phyloP scores from a whole-genome alignment of 2,113 vertebrate species.

The Oncorhynchus mykiss region DNA sequence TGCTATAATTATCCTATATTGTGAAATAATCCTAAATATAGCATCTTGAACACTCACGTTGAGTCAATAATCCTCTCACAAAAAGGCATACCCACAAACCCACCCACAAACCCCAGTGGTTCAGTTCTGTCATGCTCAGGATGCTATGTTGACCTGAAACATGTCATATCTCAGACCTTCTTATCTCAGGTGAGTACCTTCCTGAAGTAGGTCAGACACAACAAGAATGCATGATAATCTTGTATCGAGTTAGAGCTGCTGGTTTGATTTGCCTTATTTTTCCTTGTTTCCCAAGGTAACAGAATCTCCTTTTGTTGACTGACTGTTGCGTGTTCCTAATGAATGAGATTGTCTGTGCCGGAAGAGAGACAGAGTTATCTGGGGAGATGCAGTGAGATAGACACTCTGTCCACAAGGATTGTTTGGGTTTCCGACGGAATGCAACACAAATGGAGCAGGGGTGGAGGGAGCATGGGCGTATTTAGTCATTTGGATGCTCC shows the following conservation, averaged over 20 bases:
- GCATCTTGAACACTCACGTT: too few species aligned
- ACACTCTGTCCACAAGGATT: conserved; percentile 25
- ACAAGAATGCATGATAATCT: conserved; percentile 17
- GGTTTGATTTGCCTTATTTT: conserved; percentile 6
- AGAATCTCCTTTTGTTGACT: conserved; percentile 18
- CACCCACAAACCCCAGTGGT: not conserved
- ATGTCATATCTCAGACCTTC: not conserved
- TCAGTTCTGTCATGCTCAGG: not conserved
- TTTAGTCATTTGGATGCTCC: too few species aligned
- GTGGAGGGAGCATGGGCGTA: not conserved
- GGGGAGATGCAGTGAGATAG: conserved; percentile 12
- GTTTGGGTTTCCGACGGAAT: conserved; percentile 45
- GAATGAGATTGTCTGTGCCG: conserved; percentile 20
- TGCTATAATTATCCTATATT: too few species aligned
- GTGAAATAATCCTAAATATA: too few species aligned
- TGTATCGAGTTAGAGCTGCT: conserved; percentile 5
- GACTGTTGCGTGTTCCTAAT: conserved; percentile 20
- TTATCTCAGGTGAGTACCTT: conserved; percentile 8
- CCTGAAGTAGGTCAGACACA: conserved; percentile 29
- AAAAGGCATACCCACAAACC: not conserved
- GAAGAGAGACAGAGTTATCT: conserved; percentile 1
- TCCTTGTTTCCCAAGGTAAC: conserved; percentile 24
- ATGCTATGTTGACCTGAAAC: not conserved
- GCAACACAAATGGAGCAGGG: conserved; percentile 16
- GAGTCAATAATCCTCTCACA: too few species aligned